Evolutionary conservation across 2,888 invertebrate species (phyloP).

Genomic region (Oxystoma pomonae): DNA sequence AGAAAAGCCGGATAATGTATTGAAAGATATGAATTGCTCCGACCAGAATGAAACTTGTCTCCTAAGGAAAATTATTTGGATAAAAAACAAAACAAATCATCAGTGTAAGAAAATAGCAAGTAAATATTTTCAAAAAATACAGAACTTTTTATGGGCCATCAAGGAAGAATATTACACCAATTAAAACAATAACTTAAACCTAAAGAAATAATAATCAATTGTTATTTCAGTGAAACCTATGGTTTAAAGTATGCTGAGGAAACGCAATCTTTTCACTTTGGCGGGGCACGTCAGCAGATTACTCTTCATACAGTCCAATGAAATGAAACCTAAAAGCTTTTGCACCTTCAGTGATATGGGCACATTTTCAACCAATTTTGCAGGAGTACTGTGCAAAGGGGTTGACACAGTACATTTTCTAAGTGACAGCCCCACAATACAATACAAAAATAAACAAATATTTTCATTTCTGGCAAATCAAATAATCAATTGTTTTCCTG

Average conservation of each 20-base stretch:
- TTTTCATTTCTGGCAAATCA: too few relatives aligned
- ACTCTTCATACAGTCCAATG: not conserved
- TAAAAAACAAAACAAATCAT: not conserved
- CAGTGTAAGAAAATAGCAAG: not conserved
- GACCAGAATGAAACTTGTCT: too few relatives aligned
- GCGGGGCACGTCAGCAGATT: slow-evolving; percentile 1
- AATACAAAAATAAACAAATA: slow-evolving; percentile 6
- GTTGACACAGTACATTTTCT: slow-evolving; percentile 4
- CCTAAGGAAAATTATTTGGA: not conserved
- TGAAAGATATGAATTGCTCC: too few relatives aligned
- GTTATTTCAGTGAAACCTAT: too few relatives aligned
- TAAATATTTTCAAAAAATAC: not conserved
- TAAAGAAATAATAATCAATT: slow-evolving; percentile 3
- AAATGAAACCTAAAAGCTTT: not conserved
- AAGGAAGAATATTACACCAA: not conserved
- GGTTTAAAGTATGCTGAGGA: slow-evolving; percentile 8
- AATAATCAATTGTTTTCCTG: too few relatives aligned
- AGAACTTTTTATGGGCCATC: not conserved
- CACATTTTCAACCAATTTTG: not conserved
- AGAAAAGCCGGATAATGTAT: too few relatives aligned
- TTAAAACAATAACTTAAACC: not conserved
- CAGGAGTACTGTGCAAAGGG: not conserved
- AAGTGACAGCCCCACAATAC: slow-evolving; percentile 6
- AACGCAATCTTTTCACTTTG: slow-evolving; percentile 5
- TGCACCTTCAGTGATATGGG: slow-evolving; percentile 3